Base-by-base conservation (phyloP, 2,888 invertebrate species). In the Lydus trimaculatus region DNA sequence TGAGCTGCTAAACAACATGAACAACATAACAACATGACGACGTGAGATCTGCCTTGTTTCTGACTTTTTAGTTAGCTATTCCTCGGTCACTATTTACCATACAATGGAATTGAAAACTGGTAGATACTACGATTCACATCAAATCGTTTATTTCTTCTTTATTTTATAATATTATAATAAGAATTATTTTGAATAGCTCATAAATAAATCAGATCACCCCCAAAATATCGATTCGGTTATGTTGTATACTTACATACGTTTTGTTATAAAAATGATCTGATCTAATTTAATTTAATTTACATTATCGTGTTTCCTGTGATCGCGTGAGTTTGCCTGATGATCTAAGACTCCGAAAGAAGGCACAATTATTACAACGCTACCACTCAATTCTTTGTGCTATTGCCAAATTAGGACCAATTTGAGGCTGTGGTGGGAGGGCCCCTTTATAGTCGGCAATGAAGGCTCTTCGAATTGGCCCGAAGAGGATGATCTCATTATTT, bases 131-230 rank as follows among this genome's bases (percentile, higher is more conserved):
- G 78, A 79, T 78, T 79, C 81, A 77, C 79, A 79, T 80, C 79
- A 80, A 81, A 81, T 79, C 76, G 78, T 77, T 78, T 78, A 77
- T 20, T 20, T 48, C 48, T 48, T 48, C 20, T 48, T 48, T 48
- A 48, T 48, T 48, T 20, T 48, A 48, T 48, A 48, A 23, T 78
- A 79, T 79, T 80, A 79, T 77, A 77, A 79, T 79, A 79, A 78
- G 79, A 80, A 79, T 79, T 77, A 80, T 80, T 80, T 79, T 78
- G 77, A 79, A 79, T 79, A 79, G 75, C 79, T 80, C 79, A 80
- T 79, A 80, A 79, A 79, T 79, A 80, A 80, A 77, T 78, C 77
- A 69, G 66, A 63, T 64, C 69, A 64, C 64, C 78, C 72, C 78
- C 72, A 72, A 76, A 69, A 69, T 28, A 69, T 66, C 69, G 59